A percentile compares a stretch with the other conserved stretches of the same genome.
Conservation (phyloP, 1,140 invertebrate species). For the Drosophila rhopaloa region DNA sequence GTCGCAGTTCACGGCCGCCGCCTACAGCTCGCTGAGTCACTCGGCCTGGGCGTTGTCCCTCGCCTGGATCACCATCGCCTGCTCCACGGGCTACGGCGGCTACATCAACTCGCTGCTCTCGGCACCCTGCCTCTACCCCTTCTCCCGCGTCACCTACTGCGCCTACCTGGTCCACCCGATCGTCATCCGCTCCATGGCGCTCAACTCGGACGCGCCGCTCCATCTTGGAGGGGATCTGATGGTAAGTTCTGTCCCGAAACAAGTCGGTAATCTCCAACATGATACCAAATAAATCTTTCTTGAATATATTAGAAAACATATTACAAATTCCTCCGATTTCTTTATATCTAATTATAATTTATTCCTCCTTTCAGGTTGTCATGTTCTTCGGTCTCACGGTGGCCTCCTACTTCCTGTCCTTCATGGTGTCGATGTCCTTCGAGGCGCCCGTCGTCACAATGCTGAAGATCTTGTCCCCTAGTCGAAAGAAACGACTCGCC, state of each 20-base stretch:
- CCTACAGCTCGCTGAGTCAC: conserved; percentile 93
- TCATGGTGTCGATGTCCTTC: conserved; percentile 91
- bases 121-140: conserved; percentile 91
- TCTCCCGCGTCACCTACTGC: conserved; percentile 93
- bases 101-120: conserved; percentile 90
- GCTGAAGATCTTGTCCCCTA: conserved; percentile 91
- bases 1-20: conserved; percentile 88
- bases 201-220: conserved; percentile 91
- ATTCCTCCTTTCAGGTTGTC: conserved; percentile 86
- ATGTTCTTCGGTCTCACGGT: conserved; percentile 91
- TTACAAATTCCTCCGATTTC: too few relatives aligned
- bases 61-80: conserved; percentile 95
- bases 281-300: too few relatives aligned
- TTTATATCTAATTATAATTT: too few relatives aligned
- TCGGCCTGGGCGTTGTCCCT: conserved; percentile 93
- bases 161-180: conserved; percentile 93
- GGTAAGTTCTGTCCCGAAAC: conserved; percentile 84
- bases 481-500: conserved; percentile 86
- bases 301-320: too few relatives aligned
- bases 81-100: conserved; percentile 94
- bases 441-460: conserved; percentile 93
- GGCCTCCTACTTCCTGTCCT: conserved; percentile 91
- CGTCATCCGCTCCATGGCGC: conserved; percentile 90
- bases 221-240: conserved; percentile 91
- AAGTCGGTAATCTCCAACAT: too few relatives aligned